Evolutionary conservation across 2,113 vertebrate genomes (phyloP), one percentile per base, ranked within the genome.

Genomic region (Spea bombifrons): DNA sequence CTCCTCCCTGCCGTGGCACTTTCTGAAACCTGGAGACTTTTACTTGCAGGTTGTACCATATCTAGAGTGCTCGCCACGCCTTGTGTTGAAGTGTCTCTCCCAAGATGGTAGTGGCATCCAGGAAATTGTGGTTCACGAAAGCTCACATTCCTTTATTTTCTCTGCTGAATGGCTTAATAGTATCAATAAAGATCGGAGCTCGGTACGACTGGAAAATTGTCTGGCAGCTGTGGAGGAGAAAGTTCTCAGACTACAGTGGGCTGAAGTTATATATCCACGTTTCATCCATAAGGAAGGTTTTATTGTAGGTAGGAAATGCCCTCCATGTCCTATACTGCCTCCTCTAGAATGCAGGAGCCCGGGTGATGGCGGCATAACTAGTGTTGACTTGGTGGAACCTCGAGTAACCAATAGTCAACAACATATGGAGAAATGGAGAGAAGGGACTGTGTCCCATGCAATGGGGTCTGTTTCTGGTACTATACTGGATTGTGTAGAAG

Each of bases 11-110:
- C 94, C 96, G 82, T 96, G 95, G 95, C 92, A 95, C 88, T 90
- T 92, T 66, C 90, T 97, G 75, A 91, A 90, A 71, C 90, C 92
- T 0, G 94, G 94, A 13, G 95, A 97, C 88, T 97, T 97, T 91
- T 97, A 97, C 88, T 90, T 97, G 63, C 95, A 96, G 86, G 93
- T 97, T 82, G 94, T 95, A 52, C 95, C 95, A 72, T 95, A 94
- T 66, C 92, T 93, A 12, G 94, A 93, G 0, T 93, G 94, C 61
- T 92, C 93, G 75, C 94, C 95, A 6, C 90, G 93, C 1, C 90
- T 97, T 83, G 93, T 94, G 3, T 90, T 97, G 4, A 96, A 95
- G 84, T 97, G 95, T 80, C 84, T 96, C 73, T 94, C 95, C 4
- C 89, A 93, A 0, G 94, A 94, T 46, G 94, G 94, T 0, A 92